Evolutionary conservation across 2,113 vertebrate genomes (phyloP).

Genomic region (Peromyscus polionotus): DNA sequence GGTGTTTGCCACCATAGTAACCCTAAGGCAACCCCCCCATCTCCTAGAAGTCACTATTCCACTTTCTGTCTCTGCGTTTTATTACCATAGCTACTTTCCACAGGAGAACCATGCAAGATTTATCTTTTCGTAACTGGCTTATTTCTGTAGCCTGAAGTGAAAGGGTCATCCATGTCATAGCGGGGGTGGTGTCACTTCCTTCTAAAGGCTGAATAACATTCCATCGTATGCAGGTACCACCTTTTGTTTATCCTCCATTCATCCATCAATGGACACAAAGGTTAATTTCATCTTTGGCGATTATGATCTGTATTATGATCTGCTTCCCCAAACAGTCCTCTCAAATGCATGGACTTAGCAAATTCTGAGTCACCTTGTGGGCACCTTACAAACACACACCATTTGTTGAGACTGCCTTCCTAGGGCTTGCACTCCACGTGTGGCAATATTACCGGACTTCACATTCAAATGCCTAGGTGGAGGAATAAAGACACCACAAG

Average conservation of each 20-base stretch:
- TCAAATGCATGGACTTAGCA: not conserved
- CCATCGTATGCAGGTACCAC: too few relatives aligned
- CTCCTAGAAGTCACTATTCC: not conserved
- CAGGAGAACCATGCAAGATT: not conserved
- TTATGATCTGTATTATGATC: not conserved
- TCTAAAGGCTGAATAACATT: not conserved
- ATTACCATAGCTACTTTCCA: not conserved
- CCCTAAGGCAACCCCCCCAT: not conserved
- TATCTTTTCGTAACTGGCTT: not conserved
- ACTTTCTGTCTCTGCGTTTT: not conserved
- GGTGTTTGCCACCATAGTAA: not conserved
- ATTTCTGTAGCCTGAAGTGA: not conserved
- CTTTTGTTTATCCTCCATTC: not conserved
- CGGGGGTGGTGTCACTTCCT: not conserved
- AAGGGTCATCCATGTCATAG: not conserved
- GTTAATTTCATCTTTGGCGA: not conserved
- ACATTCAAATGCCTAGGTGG: not conserved
- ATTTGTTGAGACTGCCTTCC: not conserved
- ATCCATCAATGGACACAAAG: not conserved
- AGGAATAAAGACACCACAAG: not conserved
- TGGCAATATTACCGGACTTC: rapidly evolving
- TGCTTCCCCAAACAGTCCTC: not conserved
- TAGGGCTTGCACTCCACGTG: too few relatives aligned
- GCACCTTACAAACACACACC: not conserved
- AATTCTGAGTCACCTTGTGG: not conserved